Evolutionary conservation across 2,888 invertebrate species (phyloP).

Genomic region (Griposia aprilina): DNA sequence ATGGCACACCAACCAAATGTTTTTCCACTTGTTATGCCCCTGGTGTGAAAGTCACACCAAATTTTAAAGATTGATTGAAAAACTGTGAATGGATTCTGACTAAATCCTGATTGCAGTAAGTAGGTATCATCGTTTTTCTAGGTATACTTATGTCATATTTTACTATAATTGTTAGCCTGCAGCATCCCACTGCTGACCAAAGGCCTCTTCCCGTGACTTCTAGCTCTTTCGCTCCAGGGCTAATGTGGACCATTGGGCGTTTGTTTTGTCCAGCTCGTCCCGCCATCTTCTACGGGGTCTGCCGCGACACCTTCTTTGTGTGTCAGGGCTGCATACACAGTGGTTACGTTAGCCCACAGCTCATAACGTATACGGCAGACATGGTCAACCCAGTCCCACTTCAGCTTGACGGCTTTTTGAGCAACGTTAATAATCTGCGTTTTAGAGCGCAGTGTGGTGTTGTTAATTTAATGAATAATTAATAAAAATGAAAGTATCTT

Average conservation of each 20-base stretch:
- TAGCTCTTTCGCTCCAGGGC: background rate
- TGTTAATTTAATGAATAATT: background rate
- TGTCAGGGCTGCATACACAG: background rate
- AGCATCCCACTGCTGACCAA: background rate
- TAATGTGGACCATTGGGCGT: background rate
- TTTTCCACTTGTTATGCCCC: too few relatives aligned
- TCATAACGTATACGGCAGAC: background rate
- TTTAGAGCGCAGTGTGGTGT: background rate
- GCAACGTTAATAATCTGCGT: background rate
- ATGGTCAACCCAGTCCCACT: background rate
- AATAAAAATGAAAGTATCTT: conserved; percentile 60
- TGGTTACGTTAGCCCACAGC: too few relatives aligned
- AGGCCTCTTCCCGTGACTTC: background rate
- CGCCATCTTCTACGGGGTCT: background rate
- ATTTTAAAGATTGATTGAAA: background rate
- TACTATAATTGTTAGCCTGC: background rate
- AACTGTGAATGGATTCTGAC: background rate
- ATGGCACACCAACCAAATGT: too few relatives aligned
- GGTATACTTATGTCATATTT: background rate
- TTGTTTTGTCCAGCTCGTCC: background rate
- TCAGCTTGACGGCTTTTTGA: background rate
- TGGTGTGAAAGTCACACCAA: too few relatives aligned
- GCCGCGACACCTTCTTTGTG: background rate
- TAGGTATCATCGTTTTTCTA: background rate
- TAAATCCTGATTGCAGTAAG: background rate